Evolutionary conservation across 1,140 invertebrate species (phyloP).

Genomic region (Pissodes strobi): DNA sequence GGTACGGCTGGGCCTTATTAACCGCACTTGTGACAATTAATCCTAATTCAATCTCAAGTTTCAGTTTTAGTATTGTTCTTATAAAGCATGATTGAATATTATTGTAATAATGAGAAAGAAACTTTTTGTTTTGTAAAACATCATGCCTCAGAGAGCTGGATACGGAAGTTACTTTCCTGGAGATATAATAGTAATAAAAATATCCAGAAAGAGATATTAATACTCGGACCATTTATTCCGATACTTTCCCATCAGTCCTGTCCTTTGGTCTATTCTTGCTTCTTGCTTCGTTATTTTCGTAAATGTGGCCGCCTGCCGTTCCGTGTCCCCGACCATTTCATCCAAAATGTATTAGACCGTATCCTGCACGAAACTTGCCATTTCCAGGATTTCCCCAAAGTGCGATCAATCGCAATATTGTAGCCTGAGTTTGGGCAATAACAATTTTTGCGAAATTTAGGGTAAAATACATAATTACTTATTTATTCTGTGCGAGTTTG

Average conservation of each 20-base stretch:
- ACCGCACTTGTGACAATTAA: too few relatives aligned
- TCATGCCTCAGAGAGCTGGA: too few relatives aligned
- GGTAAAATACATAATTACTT: slow-evolving; percentile 22
- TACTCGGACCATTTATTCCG: background rate
- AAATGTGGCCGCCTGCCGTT: slow-evolving; percentile 13
- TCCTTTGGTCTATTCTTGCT: background rate
- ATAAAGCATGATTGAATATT: too few relatives aligned
- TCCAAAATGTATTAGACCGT: slow-evolving; percentile 29
- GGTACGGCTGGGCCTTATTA: too few relatives aligned
- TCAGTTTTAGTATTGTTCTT: too few relatives aligned
- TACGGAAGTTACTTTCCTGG: too few relatives aligned
- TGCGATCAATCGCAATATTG: slow-evolving; percentile 30
- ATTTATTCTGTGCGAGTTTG: slow-evolving; percentile 3
- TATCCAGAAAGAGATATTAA: background rate
- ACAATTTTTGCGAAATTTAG: slow-evolving; percentile 19
- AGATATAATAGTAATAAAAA: too few relatives aligned
- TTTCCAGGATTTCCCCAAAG: slow-evolving; percentile 27
- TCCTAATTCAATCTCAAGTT: too few relatives aligned
- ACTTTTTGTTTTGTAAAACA: too few relatives aligned
- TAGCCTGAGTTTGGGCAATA: slow-evolving; percentile 25
- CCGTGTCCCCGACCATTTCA: slow-evolving; percentile 27
- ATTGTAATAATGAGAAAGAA: too few relatives aligned
- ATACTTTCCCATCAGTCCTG: background rate
- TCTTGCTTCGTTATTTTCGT: slow-evolving; percentile 11
- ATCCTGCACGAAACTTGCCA: slow-evolving; percentile 25